Evolutionary conservation across 2,888 invertebrate genomes (phyloP), one percentile per base, ranked within the genome.

Genomic region (Hirtodrosophila cameraria): DNA sequence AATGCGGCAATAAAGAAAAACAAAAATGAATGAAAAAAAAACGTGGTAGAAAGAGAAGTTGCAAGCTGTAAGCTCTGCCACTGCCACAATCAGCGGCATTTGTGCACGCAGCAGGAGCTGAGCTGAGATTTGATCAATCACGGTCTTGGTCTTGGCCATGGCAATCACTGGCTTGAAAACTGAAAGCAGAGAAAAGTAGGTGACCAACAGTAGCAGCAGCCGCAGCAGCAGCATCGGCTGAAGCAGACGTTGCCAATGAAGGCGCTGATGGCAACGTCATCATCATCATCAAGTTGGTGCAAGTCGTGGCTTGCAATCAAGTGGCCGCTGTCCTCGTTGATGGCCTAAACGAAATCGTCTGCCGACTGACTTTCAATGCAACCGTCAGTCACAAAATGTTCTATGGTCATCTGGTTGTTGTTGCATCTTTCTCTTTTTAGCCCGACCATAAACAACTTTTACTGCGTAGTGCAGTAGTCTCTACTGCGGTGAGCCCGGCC

Each of bases 171-270:
- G 53, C 66, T 79, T 66, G 58, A 61, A 78, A 79, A 73, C 76
- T 73, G 72, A 74, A 76, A 68, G 63, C 81, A 62, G 54, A 55
- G 75, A 77, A 87, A 87, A 87, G 84, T 85, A 85, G 84, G 84
- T 84, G 84, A 84, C 82, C 68, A 66, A 59, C 65, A 30, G 55
- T 50, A 41, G 64, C 41, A 48, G 58, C 31, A n/a, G n/a, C n/a
- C n/a, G n/a, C n/a, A n/a, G n/a, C n/a, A n/a, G n/a, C n/a, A n/a
- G n/a, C n/a, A n/a, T n/a, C n/a, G n/a, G n/a, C n/a, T n/a, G n/a
- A 33, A 31, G 30, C 42, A 43, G 48, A 57, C 28, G 46, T 20
- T 12, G 57, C 52, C 46, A 54, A 60, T 49, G 49, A 30, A 36
- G 48, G 38, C 55, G 62, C 46, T 54, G 53, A 60, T 33, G 39